Evolutionary conservation across 2,888 invertebrate genomes (phyloP).

Genomic region (Protula sp.): DNA sequence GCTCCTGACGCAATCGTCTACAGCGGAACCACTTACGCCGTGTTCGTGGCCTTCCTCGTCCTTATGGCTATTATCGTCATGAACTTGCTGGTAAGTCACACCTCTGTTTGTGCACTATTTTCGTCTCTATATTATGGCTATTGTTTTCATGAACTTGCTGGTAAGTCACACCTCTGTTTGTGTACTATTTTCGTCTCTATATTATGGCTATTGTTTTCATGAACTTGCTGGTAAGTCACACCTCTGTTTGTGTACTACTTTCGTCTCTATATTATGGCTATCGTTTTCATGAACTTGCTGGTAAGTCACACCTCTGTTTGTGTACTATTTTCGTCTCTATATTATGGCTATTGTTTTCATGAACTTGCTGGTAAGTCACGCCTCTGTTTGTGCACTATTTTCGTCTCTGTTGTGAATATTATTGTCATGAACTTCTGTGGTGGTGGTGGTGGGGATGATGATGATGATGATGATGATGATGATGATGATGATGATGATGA

Average conservation of each 20-base stretch:
- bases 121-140: not conserved
- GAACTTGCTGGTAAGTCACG: not conserved
- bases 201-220: not conserved
- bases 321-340: not conserved
- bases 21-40: constrained; percentile 68
- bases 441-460: no score
- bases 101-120: not conserved
- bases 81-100: constrained; percentile 76
- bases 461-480: no score
- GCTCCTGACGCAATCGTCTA: constrained; percentile 29
- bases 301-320: not conserved
- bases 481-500: no score
- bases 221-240: not conserved
- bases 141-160: not conserved
- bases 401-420: no score
- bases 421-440: no score
- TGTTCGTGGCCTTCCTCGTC: constrained; percentile 78
- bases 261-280: not conserved
- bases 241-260: not conserved
- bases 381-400: not conserved
- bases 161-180: not conserved
- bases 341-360: not conserved
- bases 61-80: constrained; percentile 86
- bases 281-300: not conserved
- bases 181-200: not conserved